Base-by-base conservation (phyloP, 30 jellyfish, hydroid and myxozoan genomes). In the Sanderia malayensis region DNA sequence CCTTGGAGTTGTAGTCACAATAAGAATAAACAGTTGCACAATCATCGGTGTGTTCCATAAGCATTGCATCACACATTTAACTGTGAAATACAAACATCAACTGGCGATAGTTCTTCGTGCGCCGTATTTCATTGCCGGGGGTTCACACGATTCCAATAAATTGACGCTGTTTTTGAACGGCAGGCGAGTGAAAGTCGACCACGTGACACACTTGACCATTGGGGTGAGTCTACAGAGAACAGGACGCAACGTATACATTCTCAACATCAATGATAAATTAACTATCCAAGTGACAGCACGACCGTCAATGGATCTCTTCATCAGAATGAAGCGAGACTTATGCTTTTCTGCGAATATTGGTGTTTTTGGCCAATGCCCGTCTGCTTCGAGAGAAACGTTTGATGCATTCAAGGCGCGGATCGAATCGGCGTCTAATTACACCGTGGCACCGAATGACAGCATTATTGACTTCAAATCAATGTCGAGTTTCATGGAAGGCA, bases 311-410 rank as follows among this genome's bases (percentile, higher is more conserved):
- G 90, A 67, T 0, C 53, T 79, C 18, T 13, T 22, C 19, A 2
- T 79, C 19, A 58, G 67, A 57, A 26, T 79, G 2, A 27, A 71
- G 1, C 61, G 75, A 18, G 61, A 65, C 18, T 6, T 64, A 23
- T 79, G 90, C 33, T n/a, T 18, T 7, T 19, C 15, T 20, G 76
- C 82, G 1, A 55, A 11, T 4, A n/a, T n/a, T n/a, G 90, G 90
- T 20, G 30, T 68, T 8, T 31, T 66, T 49, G 90, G 90, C n/a
- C 49, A 70, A 37, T 79, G 90, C 79, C n/a, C n/a, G n/a, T 46
- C 33, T 24, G 17, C 9, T 31, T 37, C 58, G 8, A 65, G 90
- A 45, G 90, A 79, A 26, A 17, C 70, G 10, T 32, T 65, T 0
- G 31, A 24, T 18, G 69, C 30, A 3, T 79, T 79, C 13, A 11